Base-by-base conservation (phyloP, 2,113 vertebrate genomes). In the Dipodomys ordii region DNA sequence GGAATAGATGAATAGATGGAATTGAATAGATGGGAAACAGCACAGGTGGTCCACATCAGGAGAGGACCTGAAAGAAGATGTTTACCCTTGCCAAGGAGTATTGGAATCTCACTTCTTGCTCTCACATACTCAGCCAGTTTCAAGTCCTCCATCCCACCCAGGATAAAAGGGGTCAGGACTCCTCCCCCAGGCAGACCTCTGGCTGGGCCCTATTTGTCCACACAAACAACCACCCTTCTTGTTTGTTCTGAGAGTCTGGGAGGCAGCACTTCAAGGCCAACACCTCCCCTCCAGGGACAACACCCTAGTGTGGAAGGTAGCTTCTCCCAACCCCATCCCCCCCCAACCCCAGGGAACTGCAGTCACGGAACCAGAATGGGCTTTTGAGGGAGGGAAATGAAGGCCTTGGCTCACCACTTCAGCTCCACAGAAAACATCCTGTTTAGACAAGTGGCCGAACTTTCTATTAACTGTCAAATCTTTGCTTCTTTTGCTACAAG, bases 191-290 rank as follows among this genome's bases (percentile, higher is more conserved):
- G 67, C 65, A 62, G 73, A 69, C 23, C 78, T 80, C 95, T 77
- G 2, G 67, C 86, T 49, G 62, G 72, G 87, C 67, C 72, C 1
- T 96, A 65, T 95, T 95, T 95, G 84, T 67, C 87, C 67, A 28
- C 46, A 67, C 53, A 93, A 71, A 84, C 49, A 85, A 30, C 23
- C 8, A 23, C 11, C 20, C 71, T 69, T n/a, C 30, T 90, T 95
- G 88, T 97, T 95, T 94, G 91, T 80, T 73, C 78, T 96, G 11
- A 67, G 73, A 39, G 23, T 44, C 65, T 18, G 30, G 20, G 69
- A 83, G 89, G 68, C 64, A 39, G 65, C 46, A 87, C 87, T 94
- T 96, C 92, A 97, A 96, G 97, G 95, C 44, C 49, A 71, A 74
- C 46, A 46, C 62, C 32, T 91, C 32, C 76, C 25, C 67, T 81